phyloP scores from a whole-genome alignment of 1,140 invertebrate genomes.

The Lordiphosa collinella region DNA sequence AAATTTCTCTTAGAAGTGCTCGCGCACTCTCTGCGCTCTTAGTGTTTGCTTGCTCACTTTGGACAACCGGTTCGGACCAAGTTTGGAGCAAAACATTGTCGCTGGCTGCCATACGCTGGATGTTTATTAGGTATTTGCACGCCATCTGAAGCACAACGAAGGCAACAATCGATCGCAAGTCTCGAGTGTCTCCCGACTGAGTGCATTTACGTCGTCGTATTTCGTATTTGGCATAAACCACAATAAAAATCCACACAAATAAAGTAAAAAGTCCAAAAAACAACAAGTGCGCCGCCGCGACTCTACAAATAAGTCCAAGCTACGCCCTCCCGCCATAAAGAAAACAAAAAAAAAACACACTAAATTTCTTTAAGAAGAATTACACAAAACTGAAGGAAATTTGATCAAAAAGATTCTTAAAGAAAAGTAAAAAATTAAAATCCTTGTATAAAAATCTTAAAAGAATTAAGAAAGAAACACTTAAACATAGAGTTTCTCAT shows the following conservation, averaged over 20 bases:
- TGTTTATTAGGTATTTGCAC: slow-evolving; percentile 72
- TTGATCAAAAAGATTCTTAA: neutral
- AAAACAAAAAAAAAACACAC: slow-evolving; percentile 8
- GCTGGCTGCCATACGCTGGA: slow-evolving; percentile 59
- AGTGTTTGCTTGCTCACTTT: neutral
- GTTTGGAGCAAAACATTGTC: slow-evolving; percentile 58
- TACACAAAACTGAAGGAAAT: neutral
- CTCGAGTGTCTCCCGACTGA: slow-evolving; percentile 38
- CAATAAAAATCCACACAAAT: slow-evolving; percentile 48
- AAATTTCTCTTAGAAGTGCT: neutral
- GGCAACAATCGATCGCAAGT: slow-evolving; percentile 72
- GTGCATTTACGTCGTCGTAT: slow-evolving; percentile 33
- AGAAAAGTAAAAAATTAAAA: neutral
- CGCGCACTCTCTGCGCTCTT: slow-evolving; percentile 1
- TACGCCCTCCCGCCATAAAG: slow-evolving; percentile 3
- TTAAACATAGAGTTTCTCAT: neutral
- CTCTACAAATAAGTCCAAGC: slow-evolving; percentile 44
- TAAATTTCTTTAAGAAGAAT: slow-evolving; percentile 19
- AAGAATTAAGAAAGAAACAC: neutral
- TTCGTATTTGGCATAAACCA: slow-evolving; percentile 46
- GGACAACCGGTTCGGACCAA: slow-evolving; percentile 61
- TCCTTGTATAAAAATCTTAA: too few species aligned
- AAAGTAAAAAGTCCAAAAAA: slow-evolving; percentile 42
- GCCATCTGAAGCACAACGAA: slow-evolving; percentile 76
- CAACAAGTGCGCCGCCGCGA: slow-evolving; percentile 13